Percentiles rank a stretch among this genome's conserved stretches.
Evolutionary conservation across 2,113 vertebrate genomes (phyloP).

Genomic region (Verasper variegatus): DNA sequence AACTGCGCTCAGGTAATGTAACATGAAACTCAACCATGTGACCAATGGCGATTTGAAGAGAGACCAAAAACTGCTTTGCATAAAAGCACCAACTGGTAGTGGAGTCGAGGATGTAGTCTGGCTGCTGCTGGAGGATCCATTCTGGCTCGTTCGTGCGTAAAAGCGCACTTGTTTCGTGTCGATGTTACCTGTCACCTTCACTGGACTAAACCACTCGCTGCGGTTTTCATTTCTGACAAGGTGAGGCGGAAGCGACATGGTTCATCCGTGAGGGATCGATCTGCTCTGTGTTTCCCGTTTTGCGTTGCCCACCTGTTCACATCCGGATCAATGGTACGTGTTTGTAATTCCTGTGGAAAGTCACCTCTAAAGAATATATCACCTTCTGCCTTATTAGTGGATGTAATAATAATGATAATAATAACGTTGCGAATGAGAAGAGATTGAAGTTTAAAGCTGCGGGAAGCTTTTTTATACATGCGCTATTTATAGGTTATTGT

Average conservation of each 20-base stretch:
- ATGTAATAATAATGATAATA: too few relatives aligned
- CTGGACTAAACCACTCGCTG: neutral
- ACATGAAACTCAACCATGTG: conserved; percentile 81
- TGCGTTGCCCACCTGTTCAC: conserved; percentile 40
- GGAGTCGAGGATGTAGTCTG: conserved; percentile 19
- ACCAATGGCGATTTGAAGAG: conserved; percentile 69
- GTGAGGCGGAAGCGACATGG: conserved; percentile 78
- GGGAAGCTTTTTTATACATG: neutral
- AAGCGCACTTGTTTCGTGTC: neutral
- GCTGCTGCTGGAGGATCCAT: neutral
- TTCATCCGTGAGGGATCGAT: conserved; percentile 40
- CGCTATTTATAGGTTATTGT: conserved; percentile 27
- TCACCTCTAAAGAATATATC: neutral
- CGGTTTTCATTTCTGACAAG: conserved; percentile 61
- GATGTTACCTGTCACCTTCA: conserved; percentile 2
- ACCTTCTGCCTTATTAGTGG: neutral
- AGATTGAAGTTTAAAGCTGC: too few relatives aligned
- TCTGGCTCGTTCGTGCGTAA: neutral
- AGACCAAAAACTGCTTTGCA: conserved; percentile 57
- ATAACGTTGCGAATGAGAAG: too few relatives aligned
- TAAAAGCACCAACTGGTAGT: conserved; percentile 49
- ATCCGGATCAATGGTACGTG: conserved; percentile 30
- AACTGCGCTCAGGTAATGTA: conserved; percentile 81
- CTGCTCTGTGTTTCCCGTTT: conserved; percentile 55
- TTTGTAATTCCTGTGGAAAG: neutral